These are phyloP conservation scores for Orestias chungarensis DNA, from an alignment of 2,797 vertebrate species.

Conservation along the genomic window DNA sequence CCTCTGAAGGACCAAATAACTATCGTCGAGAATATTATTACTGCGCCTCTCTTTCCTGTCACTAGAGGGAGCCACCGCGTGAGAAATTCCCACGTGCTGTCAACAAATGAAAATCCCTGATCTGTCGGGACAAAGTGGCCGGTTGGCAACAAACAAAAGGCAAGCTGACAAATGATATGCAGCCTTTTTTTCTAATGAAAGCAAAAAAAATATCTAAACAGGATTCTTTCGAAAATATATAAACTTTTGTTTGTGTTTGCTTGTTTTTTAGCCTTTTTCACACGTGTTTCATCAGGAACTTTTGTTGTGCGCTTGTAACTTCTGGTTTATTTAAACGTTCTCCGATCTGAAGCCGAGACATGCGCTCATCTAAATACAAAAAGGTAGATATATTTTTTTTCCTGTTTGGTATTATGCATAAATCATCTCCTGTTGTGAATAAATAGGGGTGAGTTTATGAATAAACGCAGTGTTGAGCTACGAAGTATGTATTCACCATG, in stretches of 20 bases:
- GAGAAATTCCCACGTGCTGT: slow-evolving; percentile 41
- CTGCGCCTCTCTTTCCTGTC: slow-evolving; percentile 26
- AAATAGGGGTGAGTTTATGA: slow-evolving; percentile 55
- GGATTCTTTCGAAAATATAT: not conserved
- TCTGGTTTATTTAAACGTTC: slow-evolving; percentile 21
- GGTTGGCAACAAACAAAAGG: slow-evolving; percentile 55
- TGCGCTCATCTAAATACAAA: slow-evolving; percentile 29
- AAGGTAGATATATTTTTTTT: slow-evolving; percentile 52
- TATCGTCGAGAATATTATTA: too few species aligned
- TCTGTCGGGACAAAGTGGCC: slow-evolving; percentile 47
- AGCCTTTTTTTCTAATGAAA: slow-evolving; percentile 38
- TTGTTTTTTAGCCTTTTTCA: not conserved
- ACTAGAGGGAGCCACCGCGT: slow-evolving; percentile 64
- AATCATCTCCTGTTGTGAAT: slow-evolving; percentile 66
- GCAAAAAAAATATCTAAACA: slow-evolving; percentile 10
- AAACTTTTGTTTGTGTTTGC: slow-evolving; percentile 25
- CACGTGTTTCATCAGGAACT: slow-evolving; percentile 33
- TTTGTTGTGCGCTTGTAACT: slow-evolving; percentile 29
- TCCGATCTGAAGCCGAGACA: slow-evolving; percentile 35
- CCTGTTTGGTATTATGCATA: slow-evolving; percentile 34
- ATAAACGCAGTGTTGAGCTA: slow-evolving; percentile 37
- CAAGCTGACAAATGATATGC: slow-evolving; percentile 58
- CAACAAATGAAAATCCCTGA: slow-evolving; percentile 51
- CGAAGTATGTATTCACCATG: slow-evolving; percentile 58
- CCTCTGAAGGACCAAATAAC: too few species aligned